Percentiles rank a stretch among this genome's conserved stretches.
phyloP scores from a whole-genome alignment of 2,797 vertebrate species.

The Ceyx erithaca region DNA sequence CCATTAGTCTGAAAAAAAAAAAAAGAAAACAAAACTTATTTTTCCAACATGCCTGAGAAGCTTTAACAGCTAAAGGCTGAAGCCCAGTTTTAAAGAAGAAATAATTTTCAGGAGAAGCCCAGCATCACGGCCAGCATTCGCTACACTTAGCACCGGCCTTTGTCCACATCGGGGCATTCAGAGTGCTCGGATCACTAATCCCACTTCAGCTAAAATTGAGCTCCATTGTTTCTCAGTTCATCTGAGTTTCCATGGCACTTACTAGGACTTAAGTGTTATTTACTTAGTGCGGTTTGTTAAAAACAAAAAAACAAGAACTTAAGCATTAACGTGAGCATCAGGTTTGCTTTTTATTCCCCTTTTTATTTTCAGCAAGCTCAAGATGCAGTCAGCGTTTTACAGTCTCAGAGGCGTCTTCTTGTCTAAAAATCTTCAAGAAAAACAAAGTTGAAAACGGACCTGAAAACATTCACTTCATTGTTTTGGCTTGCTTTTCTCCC shows the following conservation, averaged over 20 bases:
- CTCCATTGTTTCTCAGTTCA: slow-evolving; percentile 56
- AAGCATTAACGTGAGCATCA: background rate
- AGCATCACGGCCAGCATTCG: background rate
- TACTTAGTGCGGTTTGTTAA: slow-evolving; percentile 28
- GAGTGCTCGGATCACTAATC: slow-evolving; percentile 33
- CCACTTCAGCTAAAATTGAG: slow-evolving; percentile 58
- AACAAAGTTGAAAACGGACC: slow-evolving; percentile 63
- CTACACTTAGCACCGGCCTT: background rate
- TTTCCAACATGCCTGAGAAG: background rate
- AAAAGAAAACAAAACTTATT: background rate
- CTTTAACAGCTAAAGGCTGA: background rate
- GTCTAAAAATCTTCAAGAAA: slow-evolving; percentile 1
- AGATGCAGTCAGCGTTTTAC: background rate
- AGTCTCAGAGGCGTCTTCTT: background rate
- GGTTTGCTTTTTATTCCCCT: background rate
- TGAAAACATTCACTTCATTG: background rate
- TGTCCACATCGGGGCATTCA: slow-evolving; percentile 13
- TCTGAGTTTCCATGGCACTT: slow-evolving; percentile 49
- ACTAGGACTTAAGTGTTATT: slow-evolving; percentile 45
- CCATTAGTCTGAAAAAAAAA: too few relatives aligned
- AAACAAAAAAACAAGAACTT: background rate
- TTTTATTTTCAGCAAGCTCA: background rate
- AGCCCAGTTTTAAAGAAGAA: background rate
- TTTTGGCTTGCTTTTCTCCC: slow-evolving; percentile 23
- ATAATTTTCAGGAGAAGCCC: background rate